Conservation (phyloP, 2,888 invertebrate species). For the Phyto melanocephala region DNA sequence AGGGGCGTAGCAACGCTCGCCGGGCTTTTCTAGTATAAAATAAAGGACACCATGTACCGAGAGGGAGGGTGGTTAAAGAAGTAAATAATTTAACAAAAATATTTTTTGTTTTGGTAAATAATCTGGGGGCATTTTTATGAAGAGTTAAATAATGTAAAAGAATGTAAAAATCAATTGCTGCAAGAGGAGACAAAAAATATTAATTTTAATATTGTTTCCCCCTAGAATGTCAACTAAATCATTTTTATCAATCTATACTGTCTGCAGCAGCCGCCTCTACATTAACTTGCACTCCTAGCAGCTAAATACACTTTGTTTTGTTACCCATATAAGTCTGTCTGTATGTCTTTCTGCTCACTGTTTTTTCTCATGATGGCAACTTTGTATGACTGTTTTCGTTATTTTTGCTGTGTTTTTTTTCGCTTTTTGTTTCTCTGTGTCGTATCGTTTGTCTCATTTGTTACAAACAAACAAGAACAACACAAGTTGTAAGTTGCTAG, state of each 20-base stretch:
- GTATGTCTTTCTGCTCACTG: conserved; percentile 11
- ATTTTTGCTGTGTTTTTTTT: neutral
- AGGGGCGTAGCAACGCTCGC: no score
- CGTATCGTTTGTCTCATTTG: conserved; percentile 47
- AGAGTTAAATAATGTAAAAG: neutral
- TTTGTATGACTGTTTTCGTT: conserved; percentile 43
- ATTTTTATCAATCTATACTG: conserved; percentile 12
- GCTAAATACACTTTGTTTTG: neutral
- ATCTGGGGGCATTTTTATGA: neutral
- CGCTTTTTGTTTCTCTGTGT: neutral
- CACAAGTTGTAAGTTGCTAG: conserved; percentile 6
- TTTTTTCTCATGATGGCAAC: conserved; percentile 48
- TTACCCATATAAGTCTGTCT: conserved; percentile 40
- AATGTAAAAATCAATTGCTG: neutral
- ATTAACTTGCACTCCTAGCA: neutral
- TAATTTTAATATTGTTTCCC: no score
- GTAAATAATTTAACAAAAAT: neutral
- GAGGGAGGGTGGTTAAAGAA: neutral
- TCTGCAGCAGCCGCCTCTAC: conserved; percentile 30
- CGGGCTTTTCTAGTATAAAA: no score
- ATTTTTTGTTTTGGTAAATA: neutral
- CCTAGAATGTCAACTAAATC: no score
- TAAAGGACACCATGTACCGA: no score
- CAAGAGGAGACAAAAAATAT: no score
- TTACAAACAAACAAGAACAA: neutral